Conservation (phyloP, 2,888 invertebrate genomes). For the Chrysolina oricalcia region DNA sequence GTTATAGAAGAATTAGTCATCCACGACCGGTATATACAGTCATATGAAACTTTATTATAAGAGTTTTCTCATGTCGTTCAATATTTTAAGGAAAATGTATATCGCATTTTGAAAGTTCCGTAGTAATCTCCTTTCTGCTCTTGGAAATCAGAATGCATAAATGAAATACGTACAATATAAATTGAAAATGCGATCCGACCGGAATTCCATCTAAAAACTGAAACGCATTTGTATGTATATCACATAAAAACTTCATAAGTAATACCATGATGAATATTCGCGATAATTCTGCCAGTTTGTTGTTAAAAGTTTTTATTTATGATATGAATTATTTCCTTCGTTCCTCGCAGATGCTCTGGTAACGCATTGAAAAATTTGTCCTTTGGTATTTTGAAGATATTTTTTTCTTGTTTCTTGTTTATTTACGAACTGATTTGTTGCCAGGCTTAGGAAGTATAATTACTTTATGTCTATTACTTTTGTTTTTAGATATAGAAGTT, state of each 20-base stretch:
- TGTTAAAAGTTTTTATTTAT: too few relatives aligned
- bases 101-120: background rate
- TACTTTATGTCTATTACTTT: too few relatives aligned
- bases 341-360: too few relatives aligned
- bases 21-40: background rate
- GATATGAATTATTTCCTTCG: too few relatives aligned
- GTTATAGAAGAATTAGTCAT: background rate
- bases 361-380: too few relatives aligned
- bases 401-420: too few relatives aligned
- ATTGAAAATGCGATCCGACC: background rate
- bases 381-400: too few relatives aligned
- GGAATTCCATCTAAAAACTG: background rate
- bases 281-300: too few relatives aligned
- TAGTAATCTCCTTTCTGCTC: background rate
- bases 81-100: conserved; percentile 12
- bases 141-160: conserved; percentile 1
- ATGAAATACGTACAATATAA: background rate
- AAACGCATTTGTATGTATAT: background rate
- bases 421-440: too few relatives aligned
- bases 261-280: background rate
- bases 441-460: too few relatives aligned
- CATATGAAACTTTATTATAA: background rate
- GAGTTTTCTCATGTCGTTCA: conserved; percentile 7
- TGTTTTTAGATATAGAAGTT: too few relatives aligned
- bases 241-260: background rate